Evolutionary conservation across 1,140 invertebrate species (phyloP).

Genomic region (Drosophila nigromelanica): DNA sequence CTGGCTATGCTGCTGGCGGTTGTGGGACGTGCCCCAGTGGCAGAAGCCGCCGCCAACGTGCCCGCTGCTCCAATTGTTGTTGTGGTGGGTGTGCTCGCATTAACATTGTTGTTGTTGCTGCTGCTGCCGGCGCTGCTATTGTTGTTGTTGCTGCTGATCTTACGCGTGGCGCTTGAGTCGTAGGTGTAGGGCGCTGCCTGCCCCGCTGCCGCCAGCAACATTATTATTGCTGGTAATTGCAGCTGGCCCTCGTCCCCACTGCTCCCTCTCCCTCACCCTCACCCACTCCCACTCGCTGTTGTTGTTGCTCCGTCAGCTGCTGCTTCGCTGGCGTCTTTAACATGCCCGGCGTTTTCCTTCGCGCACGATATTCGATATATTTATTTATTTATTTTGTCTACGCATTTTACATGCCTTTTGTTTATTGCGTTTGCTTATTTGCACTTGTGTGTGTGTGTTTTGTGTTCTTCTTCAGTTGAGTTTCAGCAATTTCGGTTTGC

Average conservation of each 20-base stretch:
- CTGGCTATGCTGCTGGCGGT: conserved; percentile 34
- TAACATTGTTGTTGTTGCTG: conserved; percentile 29
- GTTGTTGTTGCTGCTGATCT: conserved; percentile 49
- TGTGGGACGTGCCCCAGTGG: conserved; percentile 39
- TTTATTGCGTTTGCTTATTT: conserved; percentile 32
- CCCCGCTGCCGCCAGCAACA: conserved; percentile 70
- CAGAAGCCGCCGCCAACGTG: conserved; percentile 41
- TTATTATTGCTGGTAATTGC: conserved; percentile 40
- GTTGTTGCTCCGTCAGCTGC: conserved; percentile 49
- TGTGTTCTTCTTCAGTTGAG: conserved; percentile 43
- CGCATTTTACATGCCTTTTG: conserved; percentile 23
- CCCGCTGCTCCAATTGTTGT: conserved; percentile 32
- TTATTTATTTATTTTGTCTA: conserved; percentile 37
- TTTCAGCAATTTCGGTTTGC: conserved; percentile 41
- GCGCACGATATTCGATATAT: conserved; percentile 1
- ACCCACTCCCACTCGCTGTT: conserved; percentile 1
- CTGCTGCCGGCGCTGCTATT: not conserved
- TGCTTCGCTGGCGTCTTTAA: conserved; percentile 33
- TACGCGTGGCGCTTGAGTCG: conserved; percentile 40
- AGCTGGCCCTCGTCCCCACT: conserved; percentile 19
- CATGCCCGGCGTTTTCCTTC: conserved; percentile 56
- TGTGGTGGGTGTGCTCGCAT: conserved; percentile 32
- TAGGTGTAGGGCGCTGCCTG: conserved; percentile 62
- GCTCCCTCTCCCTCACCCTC: not conserved
- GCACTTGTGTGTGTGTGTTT: conserved; percentile 41